Conservation (phyloP, 2,888 invertebrate genomes). For the Scotopteryx bipunctaria region DNA sequence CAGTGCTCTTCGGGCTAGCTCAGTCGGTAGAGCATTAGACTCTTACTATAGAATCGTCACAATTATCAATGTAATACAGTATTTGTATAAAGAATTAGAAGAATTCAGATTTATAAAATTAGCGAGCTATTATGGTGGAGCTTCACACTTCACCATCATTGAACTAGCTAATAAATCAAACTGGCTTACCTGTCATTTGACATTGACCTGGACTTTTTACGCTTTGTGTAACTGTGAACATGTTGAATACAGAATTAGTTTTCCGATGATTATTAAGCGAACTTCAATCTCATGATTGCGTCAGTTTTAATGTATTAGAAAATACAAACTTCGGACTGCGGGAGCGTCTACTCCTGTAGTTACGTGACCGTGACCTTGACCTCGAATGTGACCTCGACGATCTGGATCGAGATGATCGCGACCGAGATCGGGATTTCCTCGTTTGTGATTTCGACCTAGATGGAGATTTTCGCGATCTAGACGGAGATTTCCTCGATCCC, state of each 20-base stretch:
- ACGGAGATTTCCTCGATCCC: conserved; percentile 43
- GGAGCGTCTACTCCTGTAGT: conserved; percentile 61
- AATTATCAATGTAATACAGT: too few species aligned
- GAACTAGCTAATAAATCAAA: conserved; percentile 31
- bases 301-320: conserved; percentile 14
- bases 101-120: too few species aligned
- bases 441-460: conserved; percentile 50
- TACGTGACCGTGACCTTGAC: conserved; percentile 59
- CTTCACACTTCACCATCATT: too few species aligned
- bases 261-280: conserved; percentile 16
- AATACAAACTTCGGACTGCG: conserved; percentile 74
- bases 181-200: conserved; percentile 75
- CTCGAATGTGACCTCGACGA: conserved; percentile 49
- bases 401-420: conserved; percentile 48
- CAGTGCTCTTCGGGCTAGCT: too few species aligned
- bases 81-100: too few species aligned
- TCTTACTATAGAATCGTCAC: too few species aligned
- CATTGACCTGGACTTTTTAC: conserved; percentile 71
- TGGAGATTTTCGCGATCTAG: conserved; percentile 39
- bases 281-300: conserved; percentile 1
- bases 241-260: conserved; percentile 40
- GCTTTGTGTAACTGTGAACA: conserved; percentile 68
- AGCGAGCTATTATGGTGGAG: too few species aligned
- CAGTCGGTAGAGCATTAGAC: conserved; percentile 85
- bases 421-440: conserved; percentile 54